A percentile compares a stretch with the other conserved stretches of the same genome.
Conservation (phyloP, 2,797 vertebrate genomes). For the Cryptoprocta ferox region DNA sequence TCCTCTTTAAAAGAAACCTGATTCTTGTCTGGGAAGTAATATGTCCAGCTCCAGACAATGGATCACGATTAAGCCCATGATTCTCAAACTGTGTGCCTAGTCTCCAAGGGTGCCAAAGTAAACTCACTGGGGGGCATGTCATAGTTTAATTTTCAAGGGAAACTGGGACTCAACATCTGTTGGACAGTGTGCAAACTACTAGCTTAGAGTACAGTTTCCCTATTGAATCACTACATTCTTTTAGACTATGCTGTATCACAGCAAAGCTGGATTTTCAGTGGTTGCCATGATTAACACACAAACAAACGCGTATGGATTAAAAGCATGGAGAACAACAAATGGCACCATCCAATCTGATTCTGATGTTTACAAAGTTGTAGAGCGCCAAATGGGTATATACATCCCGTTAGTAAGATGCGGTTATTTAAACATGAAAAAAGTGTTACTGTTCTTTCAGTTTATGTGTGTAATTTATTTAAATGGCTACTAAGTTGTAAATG, state of each 20-base stretch:
- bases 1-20: background rate
- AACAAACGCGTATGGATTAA: background rate
- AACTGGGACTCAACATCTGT: background rate
- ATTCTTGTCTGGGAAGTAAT: background rate
- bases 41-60: background rate
- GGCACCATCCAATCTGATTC: background rate
- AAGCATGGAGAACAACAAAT: background rate
- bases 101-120: background rate
- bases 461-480: background rate
- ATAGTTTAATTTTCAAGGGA: slow-evolving; percentile 22
- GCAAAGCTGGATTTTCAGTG: background rate
- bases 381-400: background rate
- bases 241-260: background rate
- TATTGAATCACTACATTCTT: background rate
- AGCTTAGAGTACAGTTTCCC: background rate
- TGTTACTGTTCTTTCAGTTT: background rate
- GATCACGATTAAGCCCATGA: background rate
- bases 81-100: background rate
- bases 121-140: background rate
- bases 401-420: background rate
- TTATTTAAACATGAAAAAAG: background rate
- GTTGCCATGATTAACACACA: background rate
- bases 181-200: background rate
- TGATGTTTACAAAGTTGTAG: background rate
- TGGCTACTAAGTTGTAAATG: background rate